Conservation (phyloP, 2,797 vertebrate genomes). For the Nasua narica region DNA sequence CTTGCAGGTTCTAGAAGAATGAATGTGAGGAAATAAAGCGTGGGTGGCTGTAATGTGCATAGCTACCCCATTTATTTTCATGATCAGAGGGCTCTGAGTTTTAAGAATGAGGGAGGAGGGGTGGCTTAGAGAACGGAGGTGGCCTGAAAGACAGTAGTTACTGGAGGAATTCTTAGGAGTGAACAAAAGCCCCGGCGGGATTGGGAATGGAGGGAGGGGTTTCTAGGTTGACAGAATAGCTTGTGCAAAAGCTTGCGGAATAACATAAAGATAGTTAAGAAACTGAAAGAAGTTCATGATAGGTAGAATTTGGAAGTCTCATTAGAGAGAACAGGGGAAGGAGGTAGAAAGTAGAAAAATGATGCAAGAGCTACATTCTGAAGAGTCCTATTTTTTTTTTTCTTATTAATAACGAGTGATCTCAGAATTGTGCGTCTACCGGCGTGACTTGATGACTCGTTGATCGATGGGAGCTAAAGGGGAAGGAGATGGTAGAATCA, state of each 20-base stretch:
- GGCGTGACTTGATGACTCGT: conserved; percentile 1
- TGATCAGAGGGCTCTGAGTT: background rate
- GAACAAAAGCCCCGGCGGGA: background rate
- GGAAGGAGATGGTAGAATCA: conserved; percentile 7
- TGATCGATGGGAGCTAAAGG: background rate
- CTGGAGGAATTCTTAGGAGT: background rate
- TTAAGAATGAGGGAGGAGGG: background rate
- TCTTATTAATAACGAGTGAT: background rate
- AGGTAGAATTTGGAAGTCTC: background rate
- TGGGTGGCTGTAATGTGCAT: background rate
- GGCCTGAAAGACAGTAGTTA: background rate
- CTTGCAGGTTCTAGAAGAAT: background rate
- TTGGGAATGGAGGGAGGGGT: background rate
- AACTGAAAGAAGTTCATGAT: background rate
- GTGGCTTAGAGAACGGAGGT: background rate
- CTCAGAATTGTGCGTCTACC: background rate
- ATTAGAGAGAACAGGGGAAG: background rate
- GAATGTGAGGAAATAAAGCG: background rate
- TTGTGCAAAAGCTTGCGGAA: background rate
- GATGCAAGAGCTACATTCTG: background rate
- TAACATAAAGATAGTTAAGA: background rate
- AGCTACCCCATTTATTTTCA: background rate
- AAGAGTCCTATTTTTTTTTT: background rate
- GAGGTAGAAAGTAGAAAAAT: background rate
- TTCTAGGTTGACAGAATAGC: background rate